Conservation (phyloP, 37 sponge, comb jelly and placozoan species). For the Aphrocallistes beatrix region DNA sequence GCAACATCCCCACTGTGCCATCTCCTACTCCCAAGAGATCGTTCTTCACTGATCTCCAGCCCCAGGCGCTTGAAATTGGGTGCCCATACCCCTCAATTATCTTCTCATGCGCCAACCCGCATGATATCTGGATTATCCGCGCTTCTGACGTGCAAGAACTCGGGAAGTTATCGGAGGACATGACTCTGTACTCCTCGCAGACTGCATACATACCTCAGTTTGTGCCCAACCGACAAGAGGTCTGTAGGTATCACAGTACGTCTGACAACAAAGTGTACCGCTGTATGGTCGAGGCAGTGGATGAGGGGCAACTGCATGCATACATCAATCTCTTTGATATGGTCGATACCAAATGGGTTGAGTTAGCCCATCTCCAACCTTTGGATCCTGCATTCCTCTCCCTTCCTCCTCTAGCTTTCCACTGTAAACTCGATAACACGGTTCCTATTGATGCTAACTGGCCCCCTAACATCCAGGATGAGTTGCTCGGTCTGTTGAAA, state of each 20-base stretch:
- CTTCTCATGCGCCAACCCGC: not conserved
- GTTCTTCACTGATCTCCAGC: not conserved
- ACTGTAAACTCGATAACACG: constrained; percentile 7
- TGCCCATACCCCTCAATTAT: not conserved
- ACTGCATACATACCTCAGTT: not conserved
- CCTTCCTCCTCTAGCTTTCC: not conserved
- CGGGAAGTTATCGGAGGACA: not conserved
- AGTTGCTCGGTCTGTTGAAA: not conserved
- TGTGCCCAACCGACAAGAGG: not conserved
- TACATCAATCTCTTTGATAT: not conserved
- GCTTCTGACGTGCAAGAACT: not conserved
- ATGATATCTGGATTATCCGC: not conserved
- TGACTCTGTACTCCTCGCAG: not conserved
- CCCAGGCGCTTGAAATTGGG: not conserved
- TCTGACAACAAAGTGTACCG: constrained; percentile 3
- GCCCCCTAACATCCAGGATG: not conserved
- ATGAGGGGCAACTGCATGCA: not conserved
- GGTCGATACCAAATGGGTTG: not conserved
- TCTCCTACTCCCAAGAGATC: not conserved
- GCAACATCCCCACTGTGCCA: not conserved
- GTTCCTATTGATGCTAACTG: not conserved
- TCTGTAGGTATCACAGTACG: not conserved
- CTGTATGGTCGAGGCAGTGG: not conserved
- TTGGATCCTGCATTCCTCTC: not conserved
- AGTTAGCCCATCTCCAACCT: not conserved